Evolutionary conservation across 1,140 invertebrate species (phyloP).

Genomic region (Drosophila sucinea): DNA sequence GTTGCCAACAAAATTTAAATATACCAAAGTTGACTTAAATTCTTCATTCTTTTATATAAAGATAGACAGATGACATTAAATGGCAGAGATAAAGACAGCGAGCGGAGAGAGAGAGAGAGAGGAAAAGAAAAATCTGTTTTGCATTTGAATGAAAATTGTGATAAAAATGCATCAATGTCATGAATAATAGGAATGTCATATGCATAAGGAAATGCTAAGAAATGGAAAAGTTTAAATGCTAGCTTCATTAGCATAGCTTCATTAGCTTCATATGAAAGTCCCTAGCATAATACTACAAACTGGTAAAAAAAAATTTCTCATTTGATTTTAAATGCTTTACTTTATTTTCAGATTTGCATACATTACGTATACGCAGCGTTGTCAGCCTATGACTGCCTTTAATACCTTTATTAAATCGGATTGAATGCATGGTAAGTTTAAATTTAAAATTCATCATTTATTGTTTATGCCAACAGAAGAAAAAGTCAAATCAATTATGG

Average conservation of each 20-base stretch:
- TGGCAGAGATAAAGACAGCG: too few species aligned
- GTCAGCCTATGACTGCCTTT: too few species aligned
- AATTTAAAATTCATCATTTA: too few species aligned
- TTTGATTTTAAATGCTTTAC: not conserved
- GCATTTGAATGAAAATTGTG: slow-evolving; percentile 42
- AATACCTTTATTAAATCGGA: too few species aligned
- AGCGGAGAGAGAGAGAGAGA: not conserved
- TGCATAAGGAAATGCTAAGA: slow-evolving; percentile 25
- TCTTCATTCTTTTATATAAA: not conserved
- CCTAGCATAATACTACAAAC: too few species aligned
- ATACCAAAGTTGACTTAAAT: slow-evolving; percentile 21
- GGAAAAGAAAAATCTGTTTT: slow-evolving; percentile 27
- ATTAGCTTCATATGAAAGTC: too few species aligned
- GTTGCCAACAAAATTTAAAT: slow-evolving; percentile 34
- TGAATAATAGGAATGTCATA: slow-evolving; percentile 61
- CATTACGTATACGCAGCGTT: too few species aligned
- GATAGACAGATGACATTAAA: not conserved
- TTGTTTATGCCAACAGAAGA: too few species aligned
- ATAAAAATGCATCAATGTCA: slow-evolving; percentile 56
- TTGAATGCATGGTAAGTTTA: too few species aligned
- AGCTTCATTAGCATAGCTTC: not conserved
- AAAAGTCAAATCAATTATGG: too few species aligned
- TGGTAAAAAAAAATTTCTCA: not conserved
- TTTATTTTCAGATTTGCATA: too few species aligned
- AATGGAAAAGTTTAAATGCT: not conserved